Evolutionary conservation across 2,113 vertebrate genomes (phyloP).

Genomic region (Euleptes europaea): DNA sequence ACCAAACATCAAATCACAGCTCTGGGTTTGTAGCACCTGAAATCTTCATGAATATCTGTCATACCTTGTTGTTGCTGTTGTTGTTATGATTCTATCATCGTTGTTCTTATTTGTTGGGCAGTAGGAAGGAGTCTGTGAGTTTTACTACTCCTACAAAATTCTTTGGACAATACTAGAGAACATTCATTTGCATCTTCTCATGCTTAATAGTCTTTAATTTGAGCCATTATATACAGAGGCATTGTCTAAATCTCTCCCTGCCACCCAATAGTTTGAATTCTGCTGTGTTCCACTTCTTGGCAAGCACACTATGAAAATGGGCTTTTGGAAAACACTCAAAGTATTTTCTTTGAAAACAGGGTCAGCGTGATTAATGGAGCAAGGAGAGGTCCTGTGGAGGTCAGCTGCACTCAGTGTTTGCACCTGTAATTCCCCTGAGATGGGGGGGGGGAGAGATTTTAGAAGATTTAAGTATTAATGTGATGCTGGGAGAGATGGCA

Average conservation of each 20-base stretch:
- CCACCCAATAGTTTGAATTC: conserved; percentile 28
- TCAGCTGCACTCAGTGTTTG: conserved; percentile 27
- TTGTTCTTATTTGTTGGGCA: neutral
- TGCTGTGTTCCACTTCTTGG: conserved; percentile 21
- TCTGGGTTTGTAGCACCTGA: neutral
- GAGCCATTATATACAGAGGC: neutral
- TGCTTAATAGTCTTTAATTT: conserved; percentile 20
- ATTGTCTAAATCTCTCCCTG: conserved; percentile 18
- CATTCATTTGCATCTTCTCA: conserved; percentile 10
- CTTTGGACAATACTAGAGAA: neutral
- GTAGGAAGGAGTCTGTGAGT: neutral
- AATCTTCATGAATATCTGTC: neutral
- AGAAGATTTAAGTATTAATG: neutral
- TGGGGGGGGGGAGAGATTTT: neutral
- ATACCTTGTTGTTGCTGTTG: neutral
- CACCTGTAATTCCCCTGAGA: conserved; percentile 12
- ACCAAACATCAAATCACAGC: neutral
- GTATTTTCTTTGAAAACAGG: conserved; percentile 45
- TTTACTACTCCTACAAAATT: no score
- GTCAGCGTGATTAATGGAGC: conserved; percentile 29
- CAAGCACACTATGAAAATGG: conserved; percentile 52
- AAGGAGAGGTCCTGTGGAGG: conserved; percentile 39
- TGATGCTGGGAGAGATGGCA: conserved; percentile 2
- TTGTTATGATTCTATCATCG: neutral
- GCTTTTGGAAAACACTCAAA: conserved; percentile 54